A percentile compares a stretch with the other conserved stretches of the same genome.
Evolutionary conservation across 2,888 invertebrate species (phyloP).

Genomic region (Acrobasis suavella): DNA sequence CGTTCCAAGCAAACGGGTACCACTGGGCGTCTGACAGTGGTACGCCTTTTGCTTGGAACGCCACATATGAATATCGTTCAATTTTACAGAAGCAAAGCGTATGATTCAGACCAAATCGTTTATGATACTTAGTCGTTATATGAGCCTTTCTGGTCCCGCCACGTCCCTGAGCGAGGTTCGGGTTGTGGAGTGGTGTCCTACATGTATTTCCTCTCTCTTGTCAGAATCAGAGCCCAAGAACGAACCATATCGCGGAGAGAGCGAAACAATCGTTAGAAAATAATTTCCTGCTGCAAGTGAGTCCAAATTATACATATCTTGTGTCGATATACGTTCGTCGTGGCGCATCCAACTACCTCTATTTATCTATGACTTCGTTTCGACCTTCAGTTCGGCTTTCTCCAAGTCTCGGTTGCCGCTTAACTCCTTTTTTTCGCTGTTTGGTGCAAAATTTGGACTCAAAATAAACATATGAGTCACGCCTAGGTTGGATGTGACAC

Average conservation of each 20-base stretch:
- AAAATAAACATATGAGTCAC: conserved; percentile 9
- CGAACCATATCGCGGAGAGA: conserved; percentile 79
- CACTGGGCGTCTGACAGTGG: no score
- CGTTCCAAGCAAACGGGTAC: no score
- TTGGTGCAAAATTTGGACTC: conserved; percentile 5
- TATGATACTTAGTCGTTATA: no score
- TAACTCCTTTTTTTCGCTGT: not conserved
- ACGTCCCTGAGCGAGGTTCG: conserved; percentile 6
- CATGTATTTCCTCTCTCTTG: conserved; percentile 70
- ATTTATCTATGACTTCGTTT: conserved; percentile 1
- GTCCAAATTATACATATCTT: conserved; percentile 56
- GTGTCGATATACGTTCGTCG: conserved; percentile 34
- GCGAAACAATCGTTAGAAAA: conserved; percentile 80
- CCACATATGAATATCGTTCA: not conserved
- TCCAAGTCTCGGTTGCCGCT: conserved; percentile 5
- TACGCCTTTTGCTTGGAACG: no score
- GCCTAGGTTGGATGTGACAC: conserved; percentile 45
- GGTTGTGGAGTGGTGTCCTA: conserved; percentile 47
- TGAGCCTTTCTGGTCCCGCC: not conserved
- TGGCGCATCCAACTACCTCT: conserved; percentile 48
- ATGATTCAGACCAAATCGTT: no score
- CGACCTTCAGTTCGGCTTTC: conserved; percentile 10
- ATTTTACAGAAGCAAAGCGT: not conserved
- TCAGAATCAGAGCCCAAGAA: conserved; percentile 80
- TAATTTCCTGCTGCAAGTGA: conserved; percentile 81